A percentile compares a stretch with the other conserved stretches of the same genome.
Conservation (phyloP, 2,797 vertebrate genomes). For the Anabacerthia variegaticeps region DNA sequence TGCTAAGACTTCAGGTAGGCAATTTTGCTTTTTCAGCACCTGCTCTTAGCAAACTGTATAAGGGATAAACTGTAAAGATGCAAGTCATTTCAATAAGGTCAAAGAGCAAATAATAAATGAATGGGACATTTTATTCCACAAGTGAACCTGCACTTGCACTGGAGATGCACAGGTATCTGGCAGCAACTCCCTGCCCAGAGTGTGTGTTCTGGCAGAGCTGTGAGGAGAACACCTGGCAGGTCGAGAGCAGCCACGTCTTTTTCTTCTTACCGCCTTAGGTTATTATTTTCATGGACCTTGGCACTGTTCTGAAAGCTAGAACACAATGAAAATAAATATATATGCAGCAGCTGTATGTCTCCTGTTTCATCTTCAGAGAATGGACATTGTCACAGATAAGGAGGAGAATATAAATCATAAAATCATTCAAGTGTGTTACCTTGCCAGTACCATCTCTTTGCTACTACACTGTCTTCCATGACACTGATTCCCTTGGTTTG, state of each 20-base stretch:
- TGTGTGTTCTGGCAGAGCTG: not conserved
- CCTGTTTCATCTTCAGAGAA: conserved; percentile 61
- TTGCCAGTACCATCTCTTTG: conserved; percentile 6
- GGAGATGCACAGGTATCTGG: not conserved
- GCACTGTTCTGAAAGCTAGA: conserved; percentile 39
- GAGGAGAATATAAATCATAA: conserved; percentile 61
- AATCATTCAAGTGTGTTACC: conserved; percentile 33
- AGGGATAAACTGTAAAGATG: not conserved
- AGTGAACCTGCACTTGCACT: not conserved
- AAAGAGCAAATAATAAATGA: not conserved
- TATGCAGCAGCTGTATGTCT: conserved; percentile 2
- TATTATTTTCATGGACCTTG: conserved; percentile 19
- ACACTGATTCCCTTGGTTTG: conserved; percentile 44
- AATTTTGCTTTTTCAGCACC: not conserved
- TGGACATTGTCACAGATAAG: conserved; percentile 58
- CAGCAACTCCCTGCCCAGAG: not conserved
- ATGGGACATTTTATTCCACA: not conserved
- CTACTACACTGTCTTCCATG: conserved; percentile 43
- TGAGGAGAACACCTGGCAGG: not conserved
- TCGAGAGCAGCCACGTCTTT: not conserved
- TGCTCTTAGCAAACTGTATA: not conserved
- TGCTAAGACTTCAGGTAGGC: not conserved
- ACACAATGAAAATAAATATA: conserved; percentile 55
- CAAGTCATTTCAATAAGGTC: not conserved
- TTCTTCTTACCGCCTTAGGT: not conserved